A percentile compares a stretch with the other conserved stretches of the same genome.
Conservation (phyloP, 2,797 vertebrate species). For the Antennarius maculatus region DNA sequence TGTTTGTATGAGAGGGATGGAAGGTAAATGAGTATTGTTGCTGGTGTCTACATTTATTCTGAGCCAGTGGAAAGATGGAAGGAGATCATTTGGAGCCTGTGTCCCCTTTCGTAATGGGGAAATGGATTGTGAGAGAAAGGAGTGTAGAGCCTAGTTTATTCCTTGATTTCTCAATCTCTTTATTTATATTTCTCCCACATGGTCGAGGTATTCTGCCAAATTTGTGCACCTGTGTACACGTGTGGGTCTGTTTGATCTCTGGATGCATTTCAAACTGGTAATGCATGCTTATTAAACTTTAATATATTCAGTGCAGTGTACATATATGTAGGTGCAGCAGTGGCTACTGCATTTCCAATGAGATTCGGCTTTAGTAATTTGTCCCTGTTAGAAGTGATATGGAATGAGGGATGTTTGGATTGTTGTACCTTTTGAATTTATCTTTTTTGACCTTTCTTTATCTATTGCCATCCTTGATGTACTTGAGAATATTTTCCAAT, state of each 20-base stretch:
- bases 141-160: slow-evolving; percentile 61
- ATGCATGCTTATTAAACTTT: slow-evolving; percentile 56
- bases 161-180: slow-evolving; percentile 69
- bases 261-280: slow-evolving; percentile 28
- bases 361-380: slow-evolving; percentile 34
- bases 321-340: slow-evolving; percentile 29
- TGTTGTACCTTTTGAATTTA: background rate
- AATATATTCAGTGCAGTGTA: slow-evolving; percentile 48
- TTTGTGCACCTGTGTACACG: slow-evolving; percentile 17
- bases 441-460: slow-evolving; percentile 23
- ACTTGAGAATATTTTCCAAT: slow-evolving; percentile 13
- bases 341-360: slow-evolving; percentile 39
- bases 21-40: slow-evolving; percentile 72
- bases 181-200: slow-evolving; percentile 62
- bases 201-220: slow-evolving; percentile 42
- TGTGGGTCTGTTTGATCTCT: slow-evolving; percentile 37
- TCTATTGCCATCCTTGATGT: slow-evolving; percentile 14
- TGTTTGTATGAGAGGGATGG: slow-evolving; percentile 54
- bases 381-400: slow-evolving; percentile 15
- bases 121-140: slow-evolving; percentile 64
- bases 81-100: slow-evolving; percentile 45
- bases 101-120: slow-evolving; percentile 52
- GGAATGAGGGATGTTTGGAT: slow-evolving; percentile 3
- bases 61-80: slow-evolving; percentile 46
- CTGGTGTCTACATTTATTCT: slow-evolving; percentile 71